Evolutionary conservation across 2,113 vertebrate species (phyloP), one percentile per base, ranked within the genome.

Genomic region (Atherinomorus stipes): DNA sequence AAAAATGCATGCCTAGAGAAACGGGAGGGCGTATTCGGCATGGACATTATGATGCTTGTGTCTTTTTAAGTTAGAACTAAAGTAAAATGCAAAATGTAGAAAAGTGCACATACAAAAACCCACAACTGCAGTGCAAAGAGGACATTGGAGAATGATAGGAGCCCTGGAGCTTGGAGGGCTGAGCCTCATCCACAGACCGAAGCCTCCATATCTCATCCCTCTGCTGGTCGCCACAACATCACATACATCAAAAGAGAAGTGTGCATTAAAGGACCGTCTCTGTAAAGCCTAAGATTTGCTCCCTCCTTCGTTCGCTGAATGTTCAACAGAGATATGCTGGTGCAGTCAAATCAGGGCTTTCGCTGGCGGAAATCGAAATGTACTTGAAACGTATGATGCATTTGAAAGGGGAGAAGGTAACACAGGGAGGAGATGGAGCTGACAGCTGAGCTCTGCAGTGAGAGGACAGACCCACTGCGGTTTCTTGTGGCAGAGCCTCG

Each of bases 381-480:
- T 19, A 12, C 13, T 49, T 73, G 51, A n/a, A 69, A 61, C 63
- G 23, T 59, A 40, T 31, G 57, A 74, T 56, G 51, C 45, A 45
- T 59, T 64, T 54, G 47, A 49, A 49, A n/a, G 21, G 26, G 34
- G 23, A 52, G 68, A 66, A 37, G 49, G n/a, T 56, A 31, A 58
- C 40, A 12, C 22, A 6, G 25, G 23, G 51, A 53, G 58, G 56
- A 71, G 74, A 68, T 23, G 16, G 38, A 56, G 65, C 65, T 56
- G 64, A 69, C 80, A 64, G 76, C 71, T 65, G 60, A 74, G 65
- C 38, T 11, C 54, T 61, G 74, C 79, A 76, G 78, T 40, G 51
- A 80, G 61, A 78, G 74, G 76, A 78, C 42, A 22, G 70, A 64
- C 60, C 31, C 52, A 53, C 71, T 69, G 75, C 77, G 64, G 73